phyloP scores from a whole-genome alignment of 2,113 vertebrate genomes.

The Puffinus mauretanicus region DNA sequence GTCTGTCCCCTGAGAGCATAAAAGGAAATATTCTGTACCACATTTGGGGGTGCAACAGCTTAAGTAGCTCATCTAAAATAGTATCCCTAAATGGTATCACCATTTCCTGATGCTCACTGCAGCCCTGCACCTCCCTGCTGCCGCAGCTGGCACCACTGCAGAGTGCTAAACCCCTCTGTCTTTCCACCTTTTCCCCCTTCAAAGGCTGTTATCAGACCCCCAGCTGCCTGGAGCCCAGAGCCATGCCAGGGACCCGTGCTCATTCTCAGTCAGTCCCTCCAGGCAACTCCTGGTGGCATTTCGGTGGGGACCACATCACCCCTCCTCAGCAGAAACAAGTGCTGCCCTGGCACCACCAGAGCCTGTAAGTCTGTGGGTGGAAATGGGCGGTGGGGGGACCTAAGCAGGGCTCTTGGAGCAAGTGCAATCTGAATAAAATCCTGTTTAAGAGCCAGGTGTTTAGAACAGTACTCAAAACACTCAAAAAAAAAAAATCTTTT shows the following conservation, averaged over 20 bases:
- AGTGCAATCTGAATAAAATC: background rate
- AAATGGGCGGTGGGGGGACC: background rate
- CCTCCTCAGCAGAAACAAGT: background rate
- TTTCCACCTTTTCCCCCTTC: background rate
- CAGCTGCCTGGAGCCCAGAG: background rate
- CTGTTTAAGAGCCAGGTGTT: background rate
- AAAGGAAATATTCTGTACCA: background rate
- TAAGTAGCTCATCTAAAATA: background rate
- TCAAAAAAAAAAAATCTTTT: background rate
- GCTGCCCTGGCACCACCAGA: background rate
- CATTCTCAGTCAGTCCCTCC: background rate
- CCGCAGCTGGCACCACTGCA: background rate
- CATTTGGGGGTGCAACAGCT: background rate
- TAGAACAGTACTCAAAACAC: background rate
- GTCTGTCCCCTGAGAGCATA: background rate
- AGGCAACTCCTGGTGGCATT: background rate
- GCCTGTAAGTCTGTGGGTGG: background rate
- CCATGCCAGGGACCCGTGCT: background rate
- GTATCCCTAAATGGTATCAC: background rate
- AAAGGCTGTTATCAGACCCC: background rate
- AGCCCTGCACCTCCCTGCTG: background rate
- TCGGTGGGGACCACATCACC: rapidly evolving
- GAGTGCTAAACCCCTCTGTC: background rate
- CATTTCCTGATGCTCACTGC: background rate
- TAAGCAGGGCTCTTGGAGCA: background rate